Percentiles rank a stretch among this genome's conserved stretches.
Evolutionary conservation across 1,140 invertebrate genomes (phyloP).

Genomic region (Leptestheria dahalacensis): DNA sequence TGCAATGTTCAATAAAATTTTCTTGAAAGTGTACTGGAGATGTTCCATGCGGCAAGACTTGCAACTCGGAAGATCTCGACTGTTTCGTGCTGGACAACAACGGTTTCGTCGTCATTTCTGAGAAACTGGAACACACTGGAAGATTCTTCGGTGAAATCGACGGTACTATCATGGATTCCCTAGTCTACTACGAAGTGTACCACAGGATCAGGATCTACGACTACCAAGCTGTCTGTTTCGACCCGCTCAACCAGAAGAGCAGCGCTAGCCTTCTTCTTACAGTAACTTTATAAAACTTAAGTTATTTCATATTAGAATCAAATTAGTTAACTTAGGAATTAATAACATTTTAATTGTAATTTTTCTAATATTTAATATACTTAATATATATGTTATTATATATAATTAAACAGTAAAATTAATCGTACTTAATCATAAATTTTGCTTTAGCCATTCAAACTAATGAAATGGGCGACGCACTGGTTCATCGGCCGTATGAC

Average conservation of each 20-base stretch:
- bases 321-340: conserved; percentile 1
- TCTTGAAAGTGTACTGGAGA: conserved; percentile 48
- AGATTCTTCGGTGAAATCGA: conserved; percentile 81
- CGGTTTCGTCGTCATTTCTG: conserved; percentile 82
- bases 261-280: conserved; percentile 27
- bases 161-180: conserved; percentile 84
- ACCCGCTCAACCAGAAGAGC: conserved; percentile 35
- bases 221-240: conserved; percentile 72
- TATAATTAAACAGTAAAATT: conserved; percentile 5
- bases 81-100: conserved; percentile 87
- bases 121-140: conserved; percentile 64
- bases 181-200: conserved; percentile 79
- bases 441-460: conserved; percentile 29
- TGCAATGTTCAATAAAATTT: neutral
- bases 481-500: conserved; percentile 33
- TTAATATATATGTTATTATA: neutral
- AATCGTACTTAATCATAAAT: conserved; percentile 19
- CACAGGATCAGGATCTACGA: conserved; percentile 69
- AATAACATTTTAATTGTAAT: too few species aligned
- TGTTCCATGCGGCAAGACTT: conserved; percentile 58
- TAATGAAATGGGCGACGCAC: conserved; percentile 32
- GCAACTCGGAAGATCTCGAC: conserved; percentile 67
- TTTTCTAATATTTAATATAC: neutral
- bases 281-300: conserved; percentile 20
- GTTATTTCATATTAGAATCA: conserved; percentile 2